Evolutionary conservation across 2,113 vertebrate species (phyloP), one percentile per base, ranked within the genome.

Genomic region (Nibea coibor): DNA sequence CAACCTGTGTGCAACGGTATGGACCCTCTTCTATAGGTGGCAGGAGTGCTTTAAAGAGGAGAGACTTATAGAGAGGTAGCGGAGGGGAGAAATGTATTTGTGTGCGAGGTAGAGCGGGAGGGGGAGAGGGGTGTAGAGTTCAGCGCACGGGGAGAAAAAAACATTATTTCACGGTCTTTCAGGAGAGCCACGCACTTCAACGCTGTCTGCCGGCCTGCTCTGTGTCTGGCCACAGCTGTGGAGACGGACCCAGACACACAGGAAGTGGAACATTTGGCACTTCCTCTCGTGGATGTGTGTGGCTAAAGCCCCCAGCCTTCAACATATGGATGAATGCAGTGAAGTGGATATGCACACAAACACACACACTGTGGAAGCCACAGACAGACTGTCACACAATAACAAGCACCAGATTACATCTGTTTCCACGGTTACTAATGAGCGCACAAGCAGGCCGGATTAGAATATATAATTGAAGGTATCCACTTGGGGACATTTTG

Each of bases 201-300:
- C 19, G 19, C 71, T 71, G 65, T 72, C 78, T 73, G 66, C 70
- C 24, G 56, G 65, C 73, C 89, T 91, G 88, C 78, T 87, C 79
- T 79, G 73, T 83, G 90, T 93, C 88, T 54, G 62, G 45, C 58
- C 88, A 83, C 90, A 87, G 87, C 89, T 92, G 87, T 53, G 42
- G 78, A 82, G 83, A 88, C 48, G 62, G 15, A 86, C 69, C 59
- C 84, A 81, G 88, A 80, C 82, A 28, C 61, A 75, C 88, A 92
- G 90, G 91, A 94, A 92, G 90, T 91, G 57, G 53, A 73, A 66
- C 81, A 87, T 90, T 90, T 89, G 80, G 88, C 73, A 87, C 81
- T 93, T 93, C 90, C 90, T 93, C 63, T 47, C 4, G 5, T 58
- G 48, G 56, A 70, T 50, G 74, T 83, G 74, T 50, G 69, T 81